phyloP scores from a whole-genome alignment of 2,888 invertebrate species.

The Uloborus plumipes region DNA sequence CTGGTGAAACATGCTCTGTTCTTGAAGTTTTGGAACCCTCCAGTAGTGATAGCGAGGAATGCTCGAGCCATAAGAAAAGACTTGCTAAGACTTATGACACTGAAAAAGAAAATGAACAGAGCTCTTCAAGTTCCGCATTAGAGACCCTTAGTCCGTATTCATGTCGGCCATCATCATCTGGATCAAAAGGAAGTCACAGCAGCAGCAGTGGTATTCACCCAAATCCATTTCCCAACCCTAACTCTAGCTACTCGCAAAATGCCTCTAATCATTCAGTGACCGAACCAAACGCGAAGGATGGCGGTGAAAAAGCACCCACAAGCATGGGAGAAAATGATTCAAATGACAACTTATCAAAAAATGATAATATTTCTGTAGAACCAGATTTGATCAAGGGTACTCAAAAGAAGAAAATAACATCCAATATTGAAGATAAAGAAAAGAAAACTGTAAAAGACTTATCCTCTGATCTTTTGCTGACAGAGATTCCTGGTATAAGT shows the following conservation, averaged over 20 bases:
- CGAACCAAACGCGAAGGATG: conserved; percentile 30
- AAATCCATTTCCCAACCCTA: conserved; percentile 12
- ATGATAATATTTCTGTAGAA: conserved; percentile 44
- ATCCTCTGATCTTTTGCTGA: conserved; percentile 18
- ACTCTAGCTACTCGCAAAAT: conserved; percentile 11
- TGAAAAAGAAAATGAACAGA: conserved; percentile 55
- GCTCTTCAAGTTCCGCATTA: conserved; percentile 61
- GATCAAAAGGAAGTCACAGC: conserved; percentile 55
- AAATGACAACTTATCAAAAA: conserved; percentile 9
- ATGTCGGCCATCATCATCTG: conserved; percentile 48
- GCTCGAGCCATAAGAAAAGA: conserved; percentile 34
- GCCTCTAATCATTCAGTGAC: not conserved
- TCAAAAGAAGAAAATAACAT: conserved; percentile 52
- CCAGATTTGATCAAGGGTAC: conserved; percentile 67
- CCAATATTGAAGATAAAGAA: conserved; percentile 22
- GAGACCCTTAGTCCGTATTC: conserved; percentile 44
- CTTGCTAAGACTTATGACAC: conserved; percentile 21
- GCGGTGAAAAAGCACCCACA: conserved; percentile 7
- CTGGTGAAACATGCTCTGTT: conserved; percentile 67
- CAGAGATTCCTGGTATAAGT: conserved; percentile 49
- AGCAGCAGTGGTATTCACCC: conserved; percentile 51
- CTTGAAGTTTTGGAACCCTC: conserved; percentile 70
- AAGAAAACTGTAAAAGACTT: conserved; percentile 28
- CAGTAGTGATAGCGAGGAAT: conserved; percentile 68
- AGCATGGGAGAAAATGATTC: conserved; percentile 12